Base-by-base conservation (phyloP, 2,888 invertebrate genomes). In the Rhagonycha lutea region DNA sequence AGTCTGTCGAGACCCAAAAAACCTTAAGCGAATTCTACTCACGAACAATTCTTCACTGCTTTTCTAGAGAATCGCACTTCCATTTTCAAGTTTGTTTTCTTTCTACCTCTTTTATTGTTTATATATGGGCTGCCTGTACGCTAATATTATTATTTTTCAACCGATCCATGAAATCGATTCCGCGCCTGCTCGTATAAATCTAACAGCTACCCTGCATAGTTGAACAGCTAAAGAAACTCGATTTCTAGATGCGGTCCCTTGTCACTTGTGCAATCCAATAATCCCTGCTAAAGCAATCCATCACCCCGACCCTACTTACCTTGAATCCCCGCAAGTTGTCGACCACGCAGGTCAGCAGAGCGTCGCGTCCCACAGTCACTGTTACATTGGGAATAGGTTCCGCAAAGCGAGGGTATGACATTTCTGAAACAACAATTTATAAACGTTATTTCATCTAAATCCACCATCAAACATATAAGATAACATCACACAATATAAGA, bases 301-400 rank as follows among this genome's bases (percentile, higher is more conserved):
- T 77, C 76, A 79, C 73, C 63, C 77, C 75, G 72, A 76, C 78
- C 72, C 78, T 74, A 85, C 87, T 89, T 90, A 95, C 96, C 93
- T 96, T 95, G 87, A 94, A 96, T 81, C 92, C 92, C 85, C 94
- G 92, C 78, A 97, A 91, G 89, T 96, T 96, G 88, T 96, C 96
- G 74, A 97, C 96, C 82, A 96, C 94, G 87, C 97, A 97, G 74
- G 96, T 95, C 79, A 97, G 90, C 28, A 96, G 90, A 23, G 96
- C 96, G 88, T 97, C 96, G 69, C 95, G 90, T 28, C 96, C 96
- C 71, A 95, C 92, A 63, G 95, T 95, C 80, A 96, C 96, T 23
- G 97, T 97, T 81, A 96, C 95, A 89, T 97, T 97, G 70, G 95
- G 94, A 83, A 97, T 95, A 70, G 95, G 94, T 86, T 96, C 96